Conservation (phyloP, 2,888 invertebrate species). For the Sesamia inferens region DNA sequence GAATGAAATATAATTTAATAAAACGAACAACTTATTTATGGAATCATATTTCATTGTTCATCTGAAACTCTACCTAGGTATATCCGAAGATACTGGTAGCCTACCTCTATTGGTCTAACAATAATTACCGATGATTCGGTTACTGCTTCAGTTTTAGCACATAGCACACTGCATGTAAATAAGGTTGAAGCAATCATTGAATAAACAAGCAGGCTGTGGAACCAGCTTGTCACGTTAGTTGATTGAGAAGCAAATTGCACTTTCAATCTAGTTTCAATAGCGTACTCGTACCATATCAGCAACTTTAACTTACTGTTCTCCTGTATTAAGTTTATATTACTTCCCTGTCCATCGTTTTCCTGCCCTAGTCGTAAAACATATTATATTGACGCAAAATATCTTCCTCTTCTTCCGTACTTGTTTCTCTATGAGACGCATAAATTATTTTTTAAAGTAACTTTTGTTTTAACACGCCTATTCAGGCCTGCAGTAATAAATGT, state of each 20-base stretch:
- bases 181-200: not conserved
- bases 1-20: too few species aligned
- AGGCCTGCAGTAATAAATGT: too few species aligned
- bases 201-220: too few species aligned
- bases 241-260: slow-evolving; percentile 14
- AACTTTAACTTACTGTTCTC: not conserved
- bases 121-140: not conserved
- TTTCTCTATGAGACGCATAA: too few species aligned
- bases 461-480: too few species aligned
- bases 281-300: slow-evolving; percentile 13
- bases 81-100: too few species aligned
- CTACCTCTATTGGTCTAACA: too few species aligned
- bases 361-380: not conserved
- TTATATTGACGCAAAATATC: not conserved
- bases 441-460: too few species aligned
- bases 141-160: not conserved
- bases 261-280: slow-evolving; percentile 36
- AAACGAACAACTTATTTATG: too few species aligned
- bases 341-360: not conserved
- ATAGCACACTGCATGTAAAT: not conserved
- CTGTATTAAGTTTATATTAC: not conserved
- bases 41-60: too few species aligned
- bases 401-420: not conserved
- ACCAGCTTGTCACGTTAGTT: slow-evolving; percentile 13
- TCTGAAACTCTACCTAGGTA: not conserved